phyloP scores from a whole-genome alignment of 2,797 vertebrate species.

The Eupleurogrammus muticus region DNA sequence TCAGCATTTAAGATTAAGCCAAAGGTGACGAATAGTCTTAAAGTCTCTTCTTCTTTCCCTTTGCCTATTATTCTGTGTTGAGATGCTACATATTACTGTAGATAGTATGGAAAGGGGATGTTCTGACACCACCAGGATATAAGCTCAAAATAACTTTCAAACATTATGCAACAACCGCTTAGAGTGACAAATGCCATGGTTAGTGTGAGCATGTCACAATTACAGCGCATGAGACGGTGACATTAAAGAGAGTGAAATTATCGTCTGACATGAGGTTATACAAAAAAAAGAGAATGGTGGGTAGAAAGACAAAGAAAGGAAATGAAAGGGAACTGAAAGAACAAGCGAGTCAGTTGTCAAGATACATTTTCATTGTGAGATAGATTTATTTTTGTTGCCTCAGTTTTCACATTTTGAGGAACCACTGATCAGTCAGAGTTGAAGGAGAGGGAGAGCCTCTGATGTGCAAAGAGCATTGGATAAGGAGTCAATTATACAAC shows the following conservation, averaged over 20 bases:
- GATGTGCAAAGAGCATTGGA: slow-evolving; percentile 64
- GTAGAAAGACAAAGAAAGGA: slow-evolving; percentile 20
- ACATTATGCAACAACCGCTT: slow-evolving; percentile 6
- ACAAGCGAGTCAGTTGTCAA: slow-evolving; percentile 40
- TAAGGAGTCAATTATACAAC: slow-evolving; percentile 77
- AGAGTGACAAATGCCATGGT: slow-evolving; percentile 3
- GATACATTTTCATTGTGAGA: slow-evolving; percentile 57
- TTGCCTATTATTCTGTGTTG: not conserved
- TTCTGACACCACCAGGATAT: not conserved
- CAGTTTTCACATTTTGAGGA: slow-evolving; percentile 62
- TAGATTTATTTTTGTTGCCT: slow-evolving; percentile 67
- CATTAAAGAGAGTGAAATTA: slow-evolving; percentile 49
- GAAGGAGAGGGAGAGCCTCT: slow-evolving; percentile 45
- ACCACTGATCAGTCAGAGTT: slow-evolving; percentile 66
- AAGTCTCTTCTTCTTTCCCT: not conserved
- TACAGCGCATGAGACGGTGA: slow-evolving; percentile 42
- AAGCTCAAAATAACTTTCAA: slow-evolving; percentile 35
- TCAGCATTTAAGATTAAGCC: not conserved
- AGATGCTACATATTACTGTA: not conserved
- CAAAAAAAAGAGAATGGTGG: slow-evolving; percentile 16
- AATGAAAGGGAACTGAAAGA: slow-evolving; percentile 37
- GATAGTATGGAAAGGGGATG: not conserved
- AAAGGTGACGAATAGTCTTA: not conserved
- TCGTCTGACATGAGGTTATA: slow-evolving; percentile 32
- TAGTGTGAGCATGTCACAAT: slow-evolving; percentile 30